Percentiles rank a stretch among this genome's conserved stretches.
Conservation (phyloP, 2,113 vertebrate genomes). For the Oryctolagus cuniculus region mOryCun1.1 NC_091453.1:19794501-19795000, state of each 20-base stretch:
- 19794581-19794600: conserved; percentile 12
- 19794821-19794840: background rate
- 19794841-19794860: background rate
- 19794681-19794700: background rate
- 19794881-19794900: background rate
- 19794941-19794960: background rate
- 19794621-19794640: background rate
- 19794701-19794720: background rate
- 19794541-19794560: background rate
- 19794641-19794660: background rate
- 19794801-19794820: conserved; percentile 20
- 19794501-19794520: no score
- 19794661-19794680: background rate
- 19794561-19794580: background rate
- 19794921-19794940: background rate
- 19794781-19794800: background rate
- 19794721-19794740: background rate
- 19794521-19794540: background rate
- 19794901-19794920: background rate
- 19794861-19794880: background rate
- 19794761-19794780: conserved; percentile 15
- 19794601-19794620: conserved; percentile 14
- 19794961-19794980: conserved; percentile 48
- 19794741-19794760: conserved; percentile 31
- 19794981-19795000: background rate